phyloP scores from a whole-genome alignment of 2,797 vertebrate species.

The Anabacerthia variegaticeps region DNA sequence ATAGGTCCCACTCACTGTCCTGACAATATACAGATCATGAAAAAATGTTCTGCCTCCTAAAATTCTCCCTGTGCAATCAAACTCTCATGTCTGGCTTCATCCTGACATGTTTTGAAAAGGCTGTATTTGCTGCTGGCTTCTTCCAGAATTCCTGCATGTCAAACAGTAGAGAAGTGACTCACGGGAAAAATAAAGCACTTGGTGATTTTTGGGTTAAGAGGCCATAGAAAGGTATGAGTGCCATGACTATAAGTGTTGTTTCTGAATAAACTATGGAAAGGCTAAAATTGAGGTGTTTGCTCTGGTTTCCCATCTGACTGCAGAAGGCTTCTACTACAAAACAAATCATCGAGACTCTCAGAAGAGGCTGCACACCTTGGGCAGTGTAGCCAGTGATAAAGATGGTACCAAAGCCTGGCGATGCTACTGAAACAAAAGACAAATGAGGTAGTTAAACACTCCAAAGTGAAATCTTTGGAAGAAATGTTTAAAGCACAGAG shows the following conservation, averaged over 20 bases:
- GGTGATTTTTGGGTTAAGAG: background rate
- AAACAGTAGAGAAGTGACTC: background rate
- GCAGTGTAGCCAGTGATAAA: background rate
- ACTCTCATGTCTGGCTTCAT: background rate
- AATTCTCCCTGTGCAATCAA: background rate
- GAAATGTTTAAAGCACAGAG: background rate
- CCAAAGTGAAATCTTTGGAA: conserved; percentile 24
- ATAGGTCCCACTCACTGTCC: background rate
- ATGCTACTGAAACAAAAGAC: conserved; percentile 8
- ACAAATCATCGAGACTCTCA: background rate
- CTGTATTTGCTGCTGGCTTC: background rate
- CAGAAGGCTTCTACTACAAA: background rate
- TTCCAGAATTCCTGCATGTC: background rate
- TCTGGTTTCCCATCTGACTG: background rate
- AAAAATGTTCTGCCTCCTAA: background rate
- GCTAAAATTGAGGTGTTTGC: background rate
- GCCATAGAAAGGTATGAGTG: background rate
- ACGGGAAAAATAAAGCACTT: conserved; percentile 20
- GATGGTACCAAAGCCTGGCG: background rate
- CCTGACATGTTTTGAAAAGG: background rate
- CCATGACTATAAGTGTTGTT: background rate
- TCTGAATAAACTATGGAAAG: background rate
- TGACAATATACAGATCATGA: background rate
- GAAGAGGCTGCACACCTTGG: background rate
- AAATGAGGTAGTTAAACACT: conserved; percentile 58